Conservation (phyloP, 2,797 vertebrate genomes). For the Peromyscus eremicus region DNA sequence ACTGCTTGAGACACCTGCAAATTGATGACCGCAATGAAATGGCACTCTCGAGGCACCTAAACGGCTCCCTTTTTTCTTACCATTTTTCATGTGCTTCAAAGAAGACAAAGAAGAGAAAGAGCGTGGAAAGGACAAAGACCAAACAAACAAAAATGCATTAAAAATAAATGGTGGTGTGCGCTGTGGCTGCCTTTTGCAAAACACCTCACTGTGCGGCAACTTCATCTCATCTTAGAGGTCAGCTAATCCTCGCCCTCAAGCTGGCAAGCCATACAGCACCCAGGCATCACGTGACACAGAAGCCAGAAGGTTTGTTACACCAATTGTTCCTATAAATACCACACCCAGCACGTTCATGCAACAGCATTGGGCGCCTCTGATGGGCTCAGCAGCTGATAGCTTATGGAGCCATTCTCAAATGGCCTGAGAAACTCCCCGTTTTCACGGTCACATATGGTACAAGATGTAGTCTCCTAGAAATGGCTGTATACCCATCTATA, state of each 20-base stretch:
- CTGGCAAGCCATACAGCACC: not conserved
- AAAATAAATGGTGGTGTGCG: slow-evolving; percentile 61
- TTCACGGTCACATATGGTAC: not conserved
- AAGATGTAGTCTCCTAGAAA: not conserved
- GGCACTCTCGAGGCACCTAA: slow-evolving; percentile 1
- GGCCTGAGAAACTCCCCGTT: slow-evolving; percentile 16
- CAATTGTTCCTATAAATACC: slow-evolving; percentile 24
- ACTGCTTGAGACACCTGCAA: slow-evolving; percentile 1
- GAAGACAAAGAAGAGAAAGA: slow-evolving; percentile 61
- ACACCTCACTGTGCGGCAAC: not conserved
- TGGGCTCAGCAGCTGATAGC: not conserved
- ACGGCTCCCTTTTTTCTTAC: slow-evolving; percentile 3
- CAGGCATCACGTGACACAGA: not conserved
- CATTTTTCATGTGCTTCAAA: slow-evolving; percentile 57
- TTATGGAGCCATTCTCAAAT: not conserved
- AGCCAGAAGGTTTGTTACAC: not conserved
- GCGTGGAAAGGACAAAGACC: slow-evolving; percentile 65
- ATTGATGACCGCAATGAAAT: not conserved
- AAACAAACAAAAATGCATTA: slow-evolving; percentile 67
- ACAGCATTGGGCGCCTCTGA: not conserved
- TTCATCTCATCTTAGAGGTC: not conserved
- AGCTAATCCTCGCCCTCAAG: not conserved
- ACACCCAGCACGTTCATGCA: not conserved
- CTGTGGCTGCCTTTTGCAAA: slow-evolving; percentile 10
- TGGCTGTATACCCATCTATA: not conserved